Conservation (phyloP, 2,888 invertebrate genomes). For the Tridacna gigas region DNA sequence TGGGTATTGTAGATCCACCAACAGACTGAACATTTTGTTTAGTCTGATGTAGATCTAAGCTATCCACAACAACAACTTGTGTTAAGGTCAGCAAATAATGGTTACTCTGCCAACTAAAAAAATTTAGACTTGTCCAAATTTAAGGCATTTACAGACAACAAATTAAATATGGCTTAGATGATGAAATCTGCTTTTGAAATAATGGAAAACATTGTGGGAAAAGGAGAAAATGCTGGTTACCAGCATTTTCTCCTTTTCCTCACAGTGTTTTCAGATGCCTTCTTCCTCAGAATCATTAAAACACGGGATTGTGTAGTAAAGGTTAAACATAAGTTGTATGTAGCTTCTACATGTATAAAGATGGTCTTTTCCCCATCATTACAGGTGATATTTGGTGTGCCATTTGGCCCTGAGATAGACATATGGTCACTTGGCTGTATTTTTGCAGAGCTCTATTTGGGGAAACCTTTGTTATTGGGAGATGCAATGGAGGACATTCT, state of each 20-base stretch:
- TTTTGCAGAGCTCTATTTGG: slow-evolving; percentile 79
- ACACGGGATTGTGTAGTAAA: background rate
- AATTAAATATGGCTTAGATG: background rate
- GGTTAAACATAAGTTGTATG: background rate
- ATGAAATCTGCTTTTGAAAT: background rate
- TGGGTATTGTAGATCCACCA: too few species aligned
- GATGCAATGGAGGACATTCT: slow-evolving; percentile 70
- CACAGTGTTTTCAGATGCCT: background rate
- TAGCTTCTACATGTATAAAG: too few species aligned
- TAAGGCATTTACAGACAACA: background rate
- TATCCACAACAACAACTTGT: too few species aligned
- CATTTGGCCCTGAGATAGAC: slow-evolving; percentile 82
- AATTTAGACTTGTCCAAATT: background rate
- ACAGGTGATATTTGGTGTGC: slow-evolving; percentile 81
- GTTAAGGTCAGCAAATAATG: too few species aligned
- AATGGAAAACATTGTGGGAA: background rate
- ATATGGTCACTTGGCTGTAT: slow-evolving; percentile 83
- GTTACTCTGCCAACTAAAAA: background rate
- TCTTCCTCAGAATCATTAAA: background rate
- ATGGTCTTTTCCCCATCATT: slow-evolving; percentile 14
- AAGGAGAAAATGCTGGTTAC: background rate
- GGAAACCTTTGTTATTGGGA: slow-evolving; percentile 76
- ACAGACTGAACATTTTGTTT: too few species aligned
- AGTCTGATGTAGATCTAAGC: too few species aligned
- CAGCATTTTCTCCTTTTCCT: background rate